These are phyloP conservation scores for Stramonita haemastoma DNA, from an alignment of 2,888 invertebrate species.

Conservation along the genomic window DNA sequence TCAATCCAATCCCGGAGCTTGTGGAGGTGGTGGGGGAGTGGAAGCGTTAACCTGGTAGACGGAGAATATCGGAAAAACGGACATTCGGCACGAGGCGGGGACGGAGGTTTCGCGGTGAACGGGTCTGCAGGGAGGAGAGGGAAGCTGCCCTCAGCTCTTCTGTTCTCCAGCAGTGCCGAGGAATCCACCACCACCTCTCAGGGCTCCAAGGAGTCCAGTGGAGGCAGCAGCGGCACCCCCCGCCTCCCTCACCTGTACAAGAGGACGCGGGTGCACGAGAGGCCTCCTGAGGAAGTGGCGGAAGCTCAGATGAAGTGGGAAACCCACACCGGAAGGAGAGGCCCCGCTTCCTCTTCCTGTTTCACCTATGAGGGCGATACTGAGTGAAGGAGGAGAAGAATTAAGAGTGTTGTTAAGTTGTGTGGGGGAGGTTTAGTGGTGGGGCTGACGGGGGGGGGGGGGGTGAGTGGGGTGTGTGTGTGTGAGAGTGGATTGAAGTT, in stretches of 20 bases:
- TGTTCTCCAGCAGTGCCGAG: background rate
- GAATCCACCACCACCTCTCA: background rate
- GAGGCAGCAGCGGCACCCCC: slow-evolving; percentile 34
- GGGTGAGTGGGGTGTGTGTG: too few species aligned
- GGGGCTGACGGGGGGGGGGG: background rate
- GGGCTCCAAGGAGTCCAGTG: slow-evolving; percentile 11
- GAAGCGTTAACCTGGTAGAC: background rate
- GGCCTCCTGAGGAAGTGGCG: slow-evolving; percentile 42
- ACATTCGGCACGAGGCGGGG: background rate
- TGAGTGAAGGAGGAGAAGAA: background rate
- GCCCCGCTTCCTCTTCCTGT: background rate
- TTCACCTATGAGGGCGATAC: background rate
- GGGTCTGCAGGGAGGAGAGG: background rate
- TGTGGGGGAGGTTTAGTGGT: background rate
- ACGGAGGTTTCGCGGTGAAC: background rate
- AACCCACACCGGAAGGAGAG: slow-evolving; percentile 34
- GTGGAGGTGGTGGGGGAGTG: background rate
- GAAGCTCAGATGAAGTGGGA: slow-evolving; percentile 50
- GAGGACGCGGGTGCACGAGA: slow-evolving; percentile 44
- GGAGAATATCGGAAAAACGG: background rate
- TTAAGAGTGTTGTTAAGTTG: background rate
- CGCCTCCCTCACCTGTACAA: slow-evolving; percentile 40
- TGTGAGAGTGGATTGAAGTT: too few species aligned
- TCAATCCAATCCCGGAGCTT: background rate
- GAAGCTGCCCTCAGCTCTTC: background rate